Conservation (phyloP, 2,888 invertebrate species). For the Pyrocoelia pectoralis region DNA sequence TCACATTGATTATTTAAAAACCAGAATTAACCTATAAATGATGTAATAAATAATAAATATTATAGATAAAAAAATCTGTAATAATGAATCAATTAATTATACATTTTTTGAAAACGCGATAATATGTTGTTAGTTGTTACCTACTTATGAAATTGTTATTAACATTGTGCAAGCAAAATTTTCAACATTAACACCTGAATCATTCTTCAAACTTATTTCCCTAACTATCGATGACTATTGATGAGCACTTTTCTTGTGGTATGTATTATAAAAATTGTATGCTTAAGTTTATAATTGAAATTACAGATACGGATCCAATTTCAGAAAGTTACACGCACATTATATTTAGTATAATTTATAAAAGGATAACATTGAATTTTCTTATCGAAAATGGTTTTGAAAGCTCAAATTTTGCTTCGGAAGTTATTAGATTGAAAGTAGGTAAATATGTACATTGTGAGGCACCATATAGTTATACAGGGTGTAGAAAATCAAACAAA, state of each 20-base stretch:
- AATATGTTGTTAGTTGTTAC: slow-evolving; percentile 36
- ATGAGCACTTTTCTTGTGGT: slow-evolving; percentile 79
- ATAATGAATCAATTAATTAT: slow-evolving; percentile 25
- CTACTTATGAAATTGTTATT: slow-evolving; percentile 52
- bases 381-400: slow-evolving; percentile 66
- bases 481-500: no score
- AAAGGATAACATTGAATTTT: slow-evolving; percentile 63
- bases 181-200: slow-evolving; percentile 71
- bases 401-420: slow-evolving; percentile 77
- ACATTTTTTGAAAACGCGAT: slow-evolving; percentile 25
- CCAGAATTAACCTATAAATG: slow-evolving; percentile 6
- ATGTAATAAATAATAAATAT: no score
- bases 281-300: no score
- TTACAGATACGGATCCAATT: slow-evolving; percentile 63
- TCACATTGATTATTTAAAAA: no score
- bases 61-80: background rate
- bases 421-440: slow-evolving; percentile 78
- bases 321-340: slow-evolving; percentile 62
- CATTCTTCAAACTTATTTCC: slow-evolving; percentile 80
- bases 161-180: slow-evolving; percentile 67
- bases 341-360: slow-evolving; percentile 64
- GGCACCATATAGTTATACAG: no score
- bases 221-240: slow-evolving; percentile 82
- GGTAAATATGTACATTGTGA: no score
- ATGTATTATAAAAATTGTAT: no score